Percentiles rank a stretch among this genome's conserved stretches.
phyloP scores from a whole-genome alignment of 2,113 vertebrate genomes.

The Sialia sialis region DNA sequence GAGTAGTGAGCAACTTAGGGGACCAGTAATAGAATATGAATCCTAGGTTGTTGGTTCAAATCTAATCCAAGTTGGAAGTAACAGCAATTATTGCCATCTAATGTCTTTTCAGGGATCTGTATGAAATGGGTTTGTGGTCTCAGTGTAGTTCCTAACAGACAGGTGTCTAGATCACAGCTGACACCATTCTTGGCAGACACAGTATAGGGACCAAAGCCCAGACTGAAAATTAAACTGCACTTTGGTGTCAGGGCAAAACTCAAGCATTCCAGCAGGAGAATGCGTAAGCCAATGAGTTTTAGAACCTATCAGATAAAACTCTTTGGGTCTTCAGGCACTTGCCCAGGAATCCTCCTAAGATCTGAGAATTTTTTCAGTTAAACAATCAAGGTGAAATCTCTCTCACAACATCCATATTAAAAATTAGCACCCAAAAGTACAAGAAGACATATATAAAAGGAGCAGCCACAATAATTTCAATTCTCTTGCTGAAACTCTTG shows the following conservation, averaged over 20 bases:
- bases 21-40: conserved; percentile 49
- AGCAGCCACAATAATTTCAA: neutral
- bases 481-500: neutral
- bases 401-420: neutral
- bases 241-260: neutral
- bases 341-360: neutral
- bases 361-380: neutral
- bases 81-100: conserved; percentile 43
- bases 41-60: conserved; percentile 38
- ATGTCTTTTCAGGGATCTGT: conserved; percentile 37
- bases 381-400: neutral
- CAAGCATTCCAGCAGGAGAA: neutral
- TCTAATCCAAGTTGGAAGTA: conserved; percentile 46
- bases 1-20: neutral
- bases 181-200: neutral
- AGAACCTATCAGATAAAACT: neutral
- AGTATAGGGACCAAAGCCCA: neutral
- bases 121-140: conserved; percentile 53
- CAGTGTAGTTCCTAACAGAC: neutral
- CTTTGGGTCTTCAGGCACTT: neutral
- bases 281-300: neutral
- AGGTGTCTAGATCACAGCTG: conserved; percentile 17
- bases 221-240: neutral
- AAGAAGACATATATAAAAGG: neutral
- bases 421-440: neutral